Base-by-base conservation (phyloP, 2,888 invertebrate genomes). In the Scrobipalpa costella region DNA sequence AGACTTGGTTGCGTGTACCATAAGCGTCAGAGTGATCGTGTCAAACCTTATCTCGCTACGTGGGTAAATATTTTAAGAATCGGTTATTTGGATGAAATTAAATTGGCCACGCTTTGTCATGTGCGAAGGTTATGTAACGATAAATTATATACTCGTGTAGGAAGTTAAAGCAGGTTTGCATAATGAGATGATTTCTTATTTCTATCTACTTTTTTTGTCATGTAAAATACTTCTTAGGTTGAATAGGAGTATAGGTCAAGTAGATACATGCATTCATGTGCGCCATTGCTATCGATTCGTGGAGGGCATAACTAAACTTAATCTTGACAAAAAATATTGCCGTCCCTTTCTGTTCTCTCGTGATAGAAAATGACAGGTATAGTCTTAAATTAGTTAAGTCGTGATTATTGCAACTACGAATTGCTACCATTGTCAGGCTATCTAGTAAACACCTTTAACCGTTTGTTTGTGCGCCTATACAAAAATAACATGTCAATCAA, bases 51-150 rank as follows among this genome's bases (percentile, higher is more conserved):
- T 55, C 55, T 55, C 9, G 33, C 27, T 40, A 40, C 11, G 50
- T 21, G 21, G 50, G 50, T 34, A 55, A 17, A n/a, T 52, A 21
- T 19, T 38, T 19, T 40, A 7, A 27, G 34, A 34, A 8, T 34
- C 8, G 34, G 55, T 34, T 15, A 55, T 55, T 55, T 55, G n/a
- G 27, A 27, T 55, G 15, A 34, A 55, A 33, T 50, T 50, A 11
- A 50, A 21, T 55, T 55, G 27, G 55, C 33, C 47, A 63, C 17
- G 27, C 38, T 58, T 63, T 58, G 55, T 55, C 34, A 55, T 55
- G 55, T 27, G 55, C 55, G 34, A 55, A 55, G 44, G 21, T 33
- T 47, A 60, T 47, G 15, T 34, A 44, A 44, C 34, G 55, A 55
- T 55, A 55, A 34, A 34, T 15, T 33, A 34, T 34, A 27, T 2